Evolutionary conservation across 2,797 vertebrate genomes (phyloP), one percentile per base, ranked within the genome.

Genomic region (Artibeus lituratus): DNA sequence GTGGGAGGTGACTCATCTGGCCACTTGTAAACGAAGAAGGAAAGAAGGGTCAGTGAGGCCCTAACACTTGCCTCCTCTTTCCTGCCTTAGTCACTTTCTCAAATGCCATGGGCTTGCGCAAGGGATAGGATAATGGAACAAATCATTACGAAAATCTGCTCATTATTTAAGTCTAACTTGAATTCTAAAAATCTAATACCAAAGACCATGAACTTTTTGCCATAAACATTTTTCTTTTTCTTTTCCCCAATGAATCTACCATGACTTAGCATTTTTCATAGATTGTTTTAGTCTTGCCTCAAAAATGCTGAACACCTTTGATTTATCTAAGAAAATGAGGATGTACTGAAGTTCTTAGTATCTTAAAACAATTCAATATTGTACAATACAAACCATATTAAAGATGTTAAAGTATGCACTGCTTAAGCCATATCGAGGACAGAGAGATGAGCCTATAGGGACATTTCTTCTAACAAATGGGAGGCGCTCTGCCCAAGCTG

Each of bases 391-490:
- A 94, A 81, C 86, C 10, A 5, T 39, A 70, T 37, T 83, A 91
- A 78, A 74, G n/a, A 53, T 47, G 85, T 67, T 73, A 47, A 94
- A 62, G n/a, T 29, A 44, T 35, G 72, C 62, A 65, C 22, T 69
- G 74, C 10, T 69, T 73, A 21, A 86, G 10, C 15, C 21, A 70
- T 55, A 21, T 35, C 1, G 0, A 35, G 12, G 22, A 47, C 59
- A 83, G 10, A 65, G 72, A 91, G 22, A 55, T 44, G 7, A n/a
- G 37, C 32, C 94, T 92, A 94, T 49, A 59, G 55, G 76, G 77
- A 19, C 83, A 53, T 84, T 96, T 96, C 49, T 95, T n/a, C 49
- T 97, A 97, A 96, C 95, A 91, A 97, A 94, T 76, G 89, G 65
- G 65, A 93, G 49, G 80, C 93, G 94, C 65, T 90, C 2, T 76